These are phyloP conservation scores for Eustalomyia histrio DNA, from an alignment of 2,888 invertebrate species.

Conservation along the genomic window DNA sequence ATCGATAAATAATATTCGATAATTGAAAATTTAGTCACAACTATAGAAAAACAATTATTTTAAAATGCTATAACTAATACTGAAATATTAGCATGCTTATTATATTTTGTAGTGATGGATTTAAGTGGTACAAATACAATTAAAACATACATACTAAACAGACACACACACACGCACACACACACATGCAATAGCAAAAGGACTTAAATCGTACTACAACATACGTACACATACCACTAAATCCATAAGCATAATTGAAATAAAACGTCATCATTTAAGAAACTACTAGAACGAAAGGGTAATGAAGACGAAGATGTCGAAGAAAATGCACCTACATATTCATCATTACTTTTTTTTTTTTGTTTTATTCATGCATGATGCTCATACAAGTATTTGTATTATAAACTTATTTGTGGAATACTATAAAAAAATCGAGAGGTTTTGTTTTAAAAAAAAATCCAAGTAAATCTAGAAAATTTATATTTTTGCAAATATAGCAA, in stretches of 20 bases:
- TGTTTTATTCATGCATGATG: background rate
- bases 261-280: constrained; percentile 54
- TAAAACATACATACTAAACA: background rate
- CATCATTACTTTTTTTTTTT: background rate
- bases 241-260: constrained; percentile 48
- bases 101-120: background rate
- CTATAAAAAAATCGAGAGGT: background rate
- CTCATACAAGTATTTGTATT: background rate
- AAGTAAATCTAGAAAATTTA: constrained; percentile 46
- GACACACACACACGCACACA: background rate
- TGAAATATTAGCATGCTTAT: background rate
- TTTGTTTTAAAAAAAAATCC: background rate
- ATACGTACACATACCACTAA: background rate
- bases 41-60: background rate
- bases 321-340: background rate
- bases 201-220: background rate
- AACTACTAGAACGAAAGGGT: background rate
- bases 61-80: background rate
- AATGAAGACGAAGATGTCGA: background rate
- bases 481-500: constrained; percentile 73
- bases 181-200: background rate
- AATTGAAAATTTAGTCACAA: constrained; percentile 53
- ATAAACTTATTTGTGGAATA: too few species aligned
- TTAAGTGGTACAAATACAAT: background rate
- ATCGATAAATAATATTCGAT: constrained; percentile 66